phyloP scores from a whole-genome alignment of 2,797 vertebrate genomes.

The Nannoperca obscura region DNA sequence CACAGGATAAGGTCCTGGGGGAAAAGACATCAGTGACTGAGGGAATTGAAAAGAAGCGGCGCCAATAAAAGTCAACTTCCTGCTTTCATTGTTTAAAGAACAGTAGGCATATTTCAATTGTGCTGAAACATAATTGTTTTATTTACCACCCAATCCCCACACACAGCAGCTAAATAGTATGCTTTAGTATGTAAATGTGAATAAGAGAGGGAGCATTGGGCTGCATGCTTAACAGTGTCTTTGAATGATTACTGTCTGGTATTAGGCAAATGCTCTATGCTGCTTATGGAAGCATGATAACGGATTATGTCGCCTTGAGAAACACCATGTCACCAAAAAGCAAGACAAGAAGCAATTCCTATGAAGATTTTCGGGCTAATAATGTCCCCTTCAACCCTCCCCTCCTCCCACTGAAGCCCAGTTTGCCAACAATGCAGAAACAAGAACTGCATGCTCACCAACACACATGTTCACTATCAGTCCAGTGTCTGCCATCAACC shows the following conservation, averaged over 20 bases:
- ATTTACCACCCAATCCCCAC: constrained; percentile 26
- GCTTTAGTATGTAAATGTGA: constrained; percentile 60
- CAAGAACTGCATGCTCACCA: not conserved
- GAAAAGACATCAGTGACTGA: constrained; percentile 27
- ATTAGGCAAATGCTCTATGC: constrained; percentile 70
- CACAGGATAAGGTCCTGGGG: constrained; percentile 37
- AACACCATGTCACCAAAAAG: constrained; percentile 63
- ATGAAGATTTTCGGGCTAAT: constrained; percentile 57
- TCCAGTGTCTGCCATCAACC: constrained; percentile 30
- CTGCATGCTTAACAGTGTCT: constrained; percentile 64
- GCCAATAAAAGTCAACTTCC: not conserved
- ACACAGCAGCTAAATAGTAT: constrained; percentile 28
- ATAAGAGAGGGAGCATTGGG: constrained; percentile 40
- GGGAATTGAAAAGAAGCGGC: constrained; percentile 12
- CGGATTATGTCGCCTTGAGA: constrained; percentile 72
- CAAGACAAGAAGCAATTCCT: constrained; percentile 61
- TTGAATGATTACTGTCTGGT: constrained; percentile 72
- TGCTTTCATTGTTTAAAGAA: constrained; percentile 19
- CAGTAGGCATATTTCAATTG: constrained; percentile 43
- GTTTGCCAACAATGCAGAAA: constrained; percentile 33
- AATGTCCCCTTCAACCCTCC: constrained; percentile 10
- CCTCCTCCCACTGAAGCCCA: not conserved
- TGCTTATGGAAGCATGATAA: constrained; percentile 72
- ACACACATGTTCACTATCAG: constrained; percentile 9
- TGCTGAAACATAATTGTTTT: constrained; percentile 39